These are phyloP conservation scores for Carcina quercana DNA, from an alignment of 2,888 invertebrate genomes.

Conservation along the genomic window DNA sequence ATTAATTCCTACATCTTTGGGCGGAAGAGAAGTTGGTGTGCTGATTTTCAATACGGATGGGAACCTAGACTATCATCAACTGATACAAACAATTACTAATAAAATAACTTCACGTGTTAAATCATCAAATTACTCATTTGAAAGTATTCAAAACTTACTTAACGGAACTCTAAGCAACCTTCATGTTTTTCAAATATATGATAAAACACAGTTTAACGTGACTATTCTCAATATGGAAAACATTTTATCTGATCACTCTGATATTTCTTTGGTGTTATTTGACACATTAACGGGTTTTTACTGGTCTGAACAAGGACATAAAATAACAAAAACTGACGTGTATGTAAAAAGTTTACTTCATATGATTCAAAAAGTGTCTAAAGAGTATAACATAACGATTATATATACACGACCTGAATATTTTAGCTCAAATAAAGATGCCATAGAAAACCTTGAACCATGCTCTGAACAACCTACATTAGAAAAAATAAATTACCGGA, in stretches of 20 bases:
- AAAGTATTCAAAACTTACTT: constrained; percentile 22
- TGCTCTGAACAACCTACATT: constrained; percentile 27
- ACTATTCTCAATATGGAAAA: constrained; percentile 59
- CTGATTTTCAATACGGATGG: constrained; percentile 59
- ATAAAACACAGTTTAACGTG: constrained; percentile 50
- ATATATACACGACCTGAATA: constrained; percentile 71
- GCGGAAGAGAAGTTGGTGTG: constrained; percentile 40
- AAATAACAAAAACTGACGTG: constrained; percentile 61
- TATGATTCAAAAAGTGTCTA: constrained; percentile 55
- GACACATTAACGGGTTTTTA: constrained; percentile 67
- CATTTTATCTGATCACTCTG: constrained; percentile 41
- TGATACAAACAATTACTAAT: constrained; percentile 26
- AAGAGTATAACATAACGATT: constrained; percentile 61
- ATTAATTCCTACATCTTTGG: constrained; percentile 31
- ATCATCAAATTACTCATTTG: constrained; percentile 2
- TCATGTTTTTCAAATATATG: constrained; percentile 47
- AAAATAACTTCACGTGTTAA: constrained; percentile 19
- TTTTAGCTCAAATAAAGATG: constrained; percentile 55
- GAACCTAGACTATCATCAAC: constrained; percentile 37
- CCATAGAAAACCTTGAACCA: constrained; percentile 29
- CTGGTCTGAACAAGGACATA: constrained; percentile 65
- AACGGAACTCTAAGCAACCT: constrained; percentile 34
- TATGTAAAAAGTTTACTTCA: constrained; percentile 59
- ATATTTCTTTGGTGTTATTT: constrained; percentile 53
- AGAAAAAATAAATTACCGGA: constrained; percentile 48